Conservation (phyloP, 2,797 vertebrate genomes). For the Myotis myotis region DNA sequence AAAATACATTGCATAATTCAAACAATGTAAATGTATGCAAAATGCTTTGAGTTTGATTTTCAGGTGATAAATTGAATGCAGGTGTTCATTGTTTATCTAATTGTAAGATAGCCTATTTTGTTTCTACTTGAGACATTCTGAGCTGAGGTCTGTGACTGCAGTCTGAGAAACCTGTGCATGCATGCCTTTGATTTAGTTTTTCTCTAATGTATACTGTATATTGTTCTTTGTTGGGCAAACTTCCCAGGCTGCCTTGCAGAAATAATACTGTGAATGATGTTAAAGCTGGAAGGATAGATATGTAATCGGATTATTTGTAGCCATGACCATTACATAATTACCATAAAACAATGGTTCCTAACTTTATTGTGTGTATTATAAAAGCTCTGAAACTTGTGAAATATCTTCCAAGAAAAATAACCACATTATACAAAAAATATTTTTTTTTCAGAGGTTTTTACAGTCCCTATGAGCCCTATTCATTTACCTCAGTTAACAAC, state of each 20-base stretch:
- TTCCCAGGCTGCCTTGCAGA: slow-evolving; percentile 53
- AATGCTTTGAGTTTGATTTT: slow-evolving; percentile 69
- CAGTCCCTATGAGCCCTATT: neutral
- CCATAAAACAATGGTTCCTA: slow-evolving; percentile 45
- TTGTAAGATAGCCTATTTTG: slow-evolving; percentile 69
- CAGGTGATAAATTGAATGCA: slow-evolving; percentile 75
- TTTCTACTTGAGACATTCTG: slow-evolving; percentile 73
- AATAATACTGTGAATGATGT: slow-evolving; percentile 52
- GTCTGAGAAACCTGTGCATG: slow-evolving; percentile 62
- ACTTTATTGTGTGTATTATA: neutral
- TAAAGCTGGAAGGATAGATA: slow-evolving; percentile 41
- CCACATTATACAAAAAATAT: neutral
- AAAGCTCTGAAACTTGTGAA: slow-evolving; percentile 52
- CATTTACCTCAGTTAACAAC: slow-evolving; percentile 52
- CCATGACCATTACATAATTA: slow-evolving; percentile 46
- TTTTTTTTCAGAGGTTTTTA: slow-evolving; percentile 53
- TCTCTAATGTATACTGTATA: slow-evolving; percentile 41
- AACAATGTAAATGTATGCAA: slow-evolving; percentile 71
- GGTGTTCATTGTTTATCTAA: slow-evolving; percentile 77
- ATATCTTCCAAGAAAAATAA: slow-evolving; percentile 57
- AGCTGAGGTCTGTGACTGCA: neutral
- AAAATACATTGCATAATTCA: slow-evolving; percentile 65
- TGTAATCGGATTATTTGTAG: slow-evolving; percentile 62
- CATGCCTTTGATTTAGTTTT: slow-evolving; percentile 68
- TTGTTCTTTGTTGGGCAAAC: slow-evolving; percentile 70